Conservation (phyloP, 2,888 invertebrate genomes). For the Trachelus tabidus region DNA sequence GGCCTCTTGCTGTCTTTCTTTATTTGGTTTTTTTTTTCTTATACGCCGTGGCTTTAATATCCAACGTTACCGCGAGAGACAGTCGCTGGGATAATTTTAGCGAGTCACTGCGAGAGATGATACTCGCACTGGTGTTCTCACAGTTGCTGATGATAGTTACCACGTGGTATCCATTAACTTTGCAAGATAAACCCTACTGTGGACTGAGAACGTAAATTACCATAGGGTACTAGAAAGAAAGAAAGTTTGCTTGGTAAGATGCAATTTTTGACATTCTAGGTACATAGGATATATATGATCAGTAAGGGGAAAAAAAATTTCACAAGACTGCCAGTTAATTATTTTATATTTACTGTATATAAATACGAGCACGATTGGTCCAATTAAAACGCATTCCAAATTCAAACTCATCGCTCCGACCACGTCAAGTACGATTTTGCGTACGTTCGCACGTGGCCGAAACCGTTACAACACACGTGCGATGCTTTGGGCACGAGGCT, state of each 20-base stretch:
- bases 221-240: neutral
- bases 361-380: neutral
- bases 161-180: constrained; percentile 5
- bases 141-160: constrained; percentile 27
- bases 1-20: neutral
- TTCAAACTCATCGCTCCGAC: neutral
- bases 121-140: constrained; percentile 36
- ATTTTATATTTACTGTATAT: neutral
- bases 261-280: neutral
- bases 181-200: constrained; percentile 1
- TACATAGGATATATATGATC: neutral
- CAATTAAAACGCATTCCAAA: neutral
- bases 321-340: neutral
- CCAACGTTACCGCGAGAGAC: neutral
- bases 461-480: neutral
- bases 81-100: constrained; percentile 37
- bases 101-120: constrained; percentile 44
- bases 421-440: neutral
- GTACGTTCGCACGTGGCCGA: neutral
- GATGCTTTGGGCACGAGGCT: neutral
- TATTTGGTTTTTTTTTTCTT: neutral
- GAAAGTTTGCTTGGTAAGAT: neutral
- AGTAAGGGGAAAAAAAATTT: neutral
- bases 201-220: neutral
- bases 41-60: neutral